phyloP scores from a whole-genome alignment of 1,140 invertebrate genomes.

The Diuraphis noxia region DNA sequence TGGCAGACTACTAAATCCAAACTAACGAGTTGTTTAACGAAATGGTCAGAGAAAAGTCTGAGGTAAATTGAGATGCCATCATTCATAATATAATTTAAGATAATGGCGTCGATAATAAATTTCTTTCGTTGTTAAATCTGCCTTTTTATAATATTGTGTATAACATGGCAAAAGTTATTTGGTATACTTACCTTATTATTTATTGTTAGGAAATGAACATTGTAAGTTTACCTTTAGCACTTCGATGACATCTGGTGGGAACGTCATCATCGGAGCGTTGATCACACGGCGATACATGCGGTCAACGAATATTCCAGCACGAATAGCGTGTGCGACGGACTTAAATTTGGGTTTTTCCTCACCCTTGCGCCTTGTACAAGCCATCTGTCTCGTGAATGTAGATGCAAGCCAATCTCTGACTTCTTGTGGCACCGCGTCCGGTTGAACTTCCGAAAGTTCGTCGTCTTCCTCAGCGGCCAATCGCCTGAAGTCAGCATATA shows the following conservation, averaged over 20 bases:
- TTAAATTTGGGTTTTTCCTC: constrained; percentile 87
- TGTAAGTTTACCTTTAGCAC: constrained; percentile 77
- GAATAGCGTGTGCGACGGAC: constrained; percentile 95
- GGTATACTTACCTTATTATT: background rate
- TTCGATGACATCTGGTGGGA: constrained; percentile 83
- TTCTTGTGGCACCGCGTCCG: constrained; percentile 91
- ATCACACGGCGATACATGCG: constrained; percentile 89
- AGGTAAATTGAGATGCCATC: background rate
- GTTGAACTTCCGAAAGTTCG: constrained; percentile 92
- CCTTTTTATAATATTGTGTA: background rate
- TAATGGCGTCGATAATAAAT: no score
- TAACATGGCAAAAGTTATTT: background rate
- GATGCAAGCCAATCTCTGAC: constrained; percentile 96
- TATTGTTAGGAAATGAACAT: background rate
- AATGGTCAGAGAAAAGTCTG: background rate
- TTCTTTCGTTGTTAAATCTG: no score
- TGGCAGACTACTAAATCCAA: background rate
- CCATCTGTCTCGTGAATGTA: constrained; percentile 92
- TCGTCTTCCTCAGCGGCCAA: constrained; percentile 86
- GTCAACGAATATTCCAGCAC: constrained; percentile 96
- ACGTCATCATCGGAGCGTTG: constrained; percentile 82
- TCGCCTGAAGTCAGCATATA: constrained; percentile 60
- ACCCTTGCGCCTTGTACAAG: constrained; percentile 71
- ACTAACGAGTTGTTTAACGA: background rate
- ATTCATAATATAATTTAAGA: no score